These are phyloP conservation scores for Pachypeltis micranthus DNA, from an alignment of 1,140 invertebrate genomes.

Conservation along the genomic window DNA sequence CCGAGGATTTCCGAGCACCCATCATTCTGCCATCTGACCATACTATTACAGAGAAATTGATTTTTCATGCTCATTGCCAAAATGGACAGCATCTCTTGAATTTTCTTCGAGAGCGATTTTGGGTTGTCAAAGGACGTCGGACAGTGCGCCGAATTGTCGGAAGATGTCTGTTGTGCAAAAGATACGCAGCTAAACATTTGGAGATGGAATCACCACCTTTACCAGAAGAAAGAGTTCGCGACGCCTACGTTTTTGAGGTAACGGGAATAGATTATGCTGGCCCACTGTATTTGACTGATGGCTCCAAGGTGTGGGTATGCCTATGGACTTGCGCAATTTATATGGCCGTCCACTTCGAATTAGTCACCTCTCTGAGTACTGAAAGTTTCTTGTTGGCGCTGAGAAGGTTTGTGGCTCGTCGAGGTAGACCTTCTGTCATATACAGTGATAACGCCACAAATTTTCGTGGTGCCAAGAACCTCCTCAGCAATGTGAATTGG, in stretches of 20 bases:
- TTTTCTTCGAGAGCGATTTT: neutral
- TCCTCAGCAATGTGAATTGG: constrained; percentile 24
- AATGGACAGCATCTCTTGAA: neutral
- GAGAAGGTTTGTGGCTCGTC: neutral
- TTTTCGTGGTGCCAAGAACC: constrained; percentile 27
- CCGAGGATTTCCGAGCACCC: neutral
- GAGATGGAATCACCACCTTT: neutral
- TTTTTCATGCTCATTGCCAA: neutral
- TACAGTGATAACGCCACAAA: constrained; percentile 36
- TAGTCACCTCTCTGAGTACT: neutral
- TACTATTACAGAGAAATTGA: neutral
- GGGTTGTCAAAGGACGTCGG: neutral
- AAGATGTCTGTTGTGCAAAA: neutral
- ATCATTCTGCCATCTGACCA: neutral
- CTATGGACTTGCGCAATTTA: neutral
- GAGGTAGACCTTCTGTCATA: constrained; percentile 22
- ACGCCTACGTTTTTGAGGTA: neutral
- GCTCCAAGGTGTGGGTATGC: neutral
- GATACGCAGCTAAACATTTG: neutral
- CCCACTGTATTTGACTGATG: neutral
- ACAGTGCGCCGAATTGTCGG: neutral
- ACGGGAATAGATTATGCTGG: neutral
- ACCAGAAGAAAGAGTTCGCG: neutral
- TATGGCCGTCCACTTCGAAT: neutral
- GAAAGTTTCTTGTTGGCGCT: neutral